phyloP scores from a whole-genome alignment of 2,113 vertebrate genomes.

The Rhinolophus ferrumequinum region DNA sequence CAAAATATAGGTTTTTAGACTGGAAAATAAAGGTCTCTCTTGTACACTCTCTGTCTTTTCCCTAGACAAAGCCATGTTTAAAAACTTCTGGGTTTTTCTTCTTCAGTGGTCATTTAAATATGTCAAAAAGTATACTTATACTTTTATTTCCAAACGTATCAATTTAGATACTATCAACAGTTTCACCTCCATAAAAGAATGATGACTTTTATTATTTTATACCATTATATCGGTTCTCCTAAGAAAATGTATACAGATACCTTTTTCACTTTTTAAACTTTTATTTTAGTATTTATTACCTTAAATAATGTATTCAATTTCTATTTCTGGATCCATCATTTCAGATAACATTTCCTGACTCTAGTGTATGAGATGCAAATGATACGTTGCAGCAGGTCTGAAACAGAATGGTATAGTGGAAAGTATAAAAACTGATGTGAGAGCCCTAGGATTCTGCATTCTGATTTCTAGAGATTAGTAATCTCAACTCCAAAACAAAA shows the following conservation, averaged over 20 bases:
- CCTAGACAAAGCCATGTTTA: not conserved
- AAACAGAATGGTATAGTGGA: not conserved
- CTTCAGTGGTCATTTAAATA: not conserved
- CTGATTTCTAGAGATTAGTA: not conserved
- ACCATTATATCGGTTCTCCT: not conserved
- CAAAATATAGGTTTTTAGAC: not conserved
- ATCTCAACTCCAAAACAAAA: conserved; percentile 3
- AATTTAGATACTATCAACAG: not conserved
- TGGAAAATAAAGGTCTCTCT: not conserved
- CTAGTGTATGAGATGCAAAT: not conserved
- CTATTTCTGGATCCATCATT: not conserved
- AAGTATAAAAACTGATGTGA: not conserved
- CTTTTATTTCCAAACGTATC: not conserved
- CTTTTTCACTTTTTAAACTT: not conserved
- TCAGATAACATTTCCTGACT: not conserved
- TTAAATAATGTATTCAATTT: not conserved
- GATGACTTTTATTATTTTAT: not conserved
- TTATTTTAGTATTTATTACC: not conserved
- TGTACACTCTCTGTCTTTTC: not conserved
- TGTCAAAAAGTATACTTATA: not conserved
- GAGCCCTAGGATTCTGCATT: not conserved
- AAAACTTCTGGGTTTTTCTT: not conserved
- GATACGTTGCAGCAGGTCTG: not conserved
- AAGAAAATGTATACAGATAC: not conserved
- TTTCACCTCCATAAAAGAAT: not conserved